These are phyloP conservation scores for Tetramorium alpestre DNA, from an alignment of 1,140 invertebrate species.

Conservation along the genomic window DNA sequence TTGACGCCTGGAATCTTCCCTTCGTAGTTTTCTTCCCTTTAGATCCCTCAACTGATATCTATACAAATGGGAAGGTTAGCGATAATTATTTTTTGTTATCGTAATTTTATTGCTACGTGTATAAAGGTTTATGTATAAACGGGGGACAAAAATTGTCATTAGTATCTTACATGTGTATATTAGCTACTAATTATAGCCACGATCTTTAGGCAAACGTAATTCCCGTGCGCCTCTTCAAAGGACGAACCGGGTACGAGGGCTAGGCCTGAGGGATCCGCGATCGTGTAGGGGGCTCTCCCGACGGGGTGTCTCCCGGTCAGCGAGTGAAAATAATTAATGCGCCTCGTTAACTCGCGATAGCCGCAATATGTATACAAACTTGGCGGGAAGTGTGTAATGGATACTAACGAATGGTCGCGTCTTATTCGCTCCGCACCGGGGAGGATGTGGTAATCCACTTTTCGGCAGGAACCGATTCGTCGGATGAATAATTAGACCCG, in stretches of 20 bases:
- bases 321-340: constrained; percentile 75
- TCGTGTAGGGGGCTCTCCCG: constrained; percentile 8
- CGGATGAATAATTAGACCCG: constrained; percentile 68
- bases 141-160: background rate
- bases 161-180: background rate
- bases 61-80: background rate
- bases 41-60: constrained; percentile 6
- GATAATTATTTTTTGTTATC: constrained; percentile 22
- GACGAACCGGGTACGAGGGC: background rate
- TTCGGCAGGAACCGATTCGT: constrained; percentile 53
- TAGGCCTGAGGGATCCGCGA: background rate
- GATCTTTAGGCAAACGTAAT: background rate
- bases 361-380: constrained; percentile 52
- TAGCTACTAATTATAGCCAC: constrained; percentile 18
- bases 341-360: constrained; percentile 60
- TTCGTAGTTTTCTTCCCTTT: background rate
- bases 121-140: background rate
- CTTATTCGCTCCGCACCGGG: constrained; percentile 43
- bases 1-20: background rate
- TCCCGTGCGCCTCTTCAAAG: background rate
- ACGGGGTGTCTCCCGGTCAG: constrained; percentile 39
- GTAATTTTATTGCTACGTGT: background rate
- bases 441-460: constrained; percentile 66
- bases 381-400: constrained; percentile 62
- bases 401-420: constrained; percentile 53